Percentiles rank a stretch among this genome's conserved stretches.
phyloP scores from a whole-genome alignment of 1,140 invertebrate species.

The Ostrea edulis region DNA sequence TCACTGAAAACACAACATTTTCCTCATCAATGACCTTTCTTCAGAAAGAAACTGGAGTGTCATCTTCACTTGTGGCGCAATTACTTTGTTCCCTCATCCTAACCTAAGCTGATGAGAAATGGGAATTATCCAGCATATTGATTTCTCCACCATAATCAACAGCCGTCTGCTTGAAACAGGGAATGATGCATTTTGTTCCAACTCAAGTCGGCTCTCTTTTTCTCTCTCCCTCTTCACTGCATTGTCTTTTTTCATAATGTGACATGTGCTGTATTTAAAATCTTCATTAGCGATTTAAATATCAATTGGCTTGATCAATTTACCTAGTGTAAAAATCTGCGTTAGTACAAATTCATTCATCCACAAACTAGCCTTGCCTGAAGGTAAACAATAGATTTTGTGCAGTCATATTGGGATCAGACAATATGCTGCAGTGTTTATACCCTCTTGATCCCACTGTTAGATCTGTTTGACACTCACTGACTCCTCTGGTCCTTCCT shows the following conservation, averaged over 20 bases:
- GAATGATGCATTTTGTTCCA: slow-evolving; percentile 32
- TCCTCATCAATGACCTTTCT: not conserved
- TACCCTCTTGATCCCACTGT: not conserved
- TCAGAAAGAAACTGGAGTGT: slow-evolving; percentile 8
- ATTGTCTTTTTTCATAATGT: slow-evolving; percentile 25
- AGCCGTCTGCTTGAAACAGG: slow-evolving; percentile 25
- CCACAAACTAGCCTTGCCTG: slow-evolving; percentile 26
- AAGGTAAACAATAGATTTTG: slow-evolving; percentile 33
- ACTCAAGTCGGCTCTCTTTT: not conserved
- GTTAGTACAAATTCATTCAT: slow-evolving; percentile 30
- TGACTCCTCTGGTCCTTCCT: not conserved
- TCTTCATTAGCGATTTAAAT: slow-evolving; percentile 35
- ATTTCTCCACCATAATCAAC: slow-evolving; percentile 38
- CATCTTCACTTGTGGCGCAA: slow-evolving; percentile 36
- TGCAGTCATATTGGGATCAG: slow-evolving; percentile 26
- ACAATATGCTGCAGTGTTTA: slow-evolving; percentile 23
- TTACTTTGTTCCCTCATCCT: slow-evolving; percentile 38
- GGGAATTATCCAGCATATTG: slow-evolving; percentile 36
- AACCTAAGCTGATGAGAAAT: slow-evolving; percentile 22
- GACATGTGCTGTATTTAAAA: slow-evolving; percentile 31
- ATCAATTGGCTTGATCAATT: slow-evolving; percentile 32
- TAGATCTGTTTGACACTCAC: not conserved
- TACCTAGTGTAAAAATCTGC: slow-evolving; percentile 38
- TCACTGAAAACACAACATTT: not conserved
- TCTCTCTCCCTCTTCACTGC: not conserved